Conservation (phyloP, 2,888 invertebrate species). For the Drosophila putrida region DNA sequence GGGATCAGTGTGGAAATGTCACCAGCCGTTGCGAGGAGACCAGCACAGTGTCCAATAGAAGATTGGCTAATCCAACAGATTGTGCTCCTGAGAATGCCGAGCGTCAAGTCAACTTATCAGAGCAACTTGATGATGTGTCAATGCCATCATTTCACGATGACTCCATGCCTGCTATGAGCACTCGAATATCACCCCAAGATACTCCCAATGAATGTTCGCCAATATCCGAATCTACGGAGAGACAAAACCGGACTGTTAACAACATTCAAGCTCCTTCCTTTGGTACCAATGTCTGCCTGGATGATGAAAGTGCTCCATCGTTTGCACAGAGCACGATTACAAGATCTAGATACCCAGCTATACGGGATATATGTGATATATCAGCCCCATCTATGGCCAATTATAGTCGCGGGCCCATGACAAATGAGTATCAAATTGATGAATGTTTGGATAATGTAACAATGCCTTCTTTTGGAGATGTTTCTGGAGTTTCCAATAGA, state of each 20-base stretch:
- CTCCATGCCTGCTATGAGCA: constrained; percentile 42
- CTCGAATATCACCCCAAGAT: background rate
- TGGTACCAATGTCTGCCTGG: constrained; percentile 22
- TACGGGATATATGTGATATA: constrained; percentile 13
- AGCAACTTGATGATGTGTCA: constrained; percentile 41
- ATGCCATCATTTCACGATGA: constrained; percentile 46
- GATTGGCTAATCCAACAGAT: background rate
- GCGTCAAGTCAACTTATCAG: constrained; percentile 4
- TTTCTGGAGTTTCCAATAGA: constrained; percentile 2
- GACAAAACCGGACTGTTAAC: background rate
- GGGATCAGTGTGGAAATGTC: constrained; percentile 51
- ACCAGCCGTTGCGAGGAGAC: constrained; percentile 50
- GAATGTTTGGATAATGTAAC: constrained; percentile 23
- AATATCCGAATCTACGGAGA: constrained; percentile 1
- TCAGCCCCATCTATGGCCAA: background rate
- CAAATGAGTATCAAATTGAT: constrained; percentile 1
- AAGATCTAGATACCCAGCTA: background rate
- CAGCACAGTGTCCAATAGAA: constrained; percentile 35
- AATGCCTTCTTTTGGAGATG: constrained; percentile 11
- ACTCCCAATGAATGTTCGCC: constrained; percentile 30
- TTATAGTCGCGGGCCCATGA: background rate
- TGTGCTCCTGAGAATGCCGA: background rate
- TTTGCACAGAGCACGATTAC: constrained; percentile 1
- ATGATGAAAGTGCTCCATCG: constrained; percentile 39
- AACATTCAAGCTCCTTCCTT: constrained; percentile 18